Base-by-base conservation (phyloP, 2,113 vertebrate species). In the Peromyscus maniculatus region DNA sequence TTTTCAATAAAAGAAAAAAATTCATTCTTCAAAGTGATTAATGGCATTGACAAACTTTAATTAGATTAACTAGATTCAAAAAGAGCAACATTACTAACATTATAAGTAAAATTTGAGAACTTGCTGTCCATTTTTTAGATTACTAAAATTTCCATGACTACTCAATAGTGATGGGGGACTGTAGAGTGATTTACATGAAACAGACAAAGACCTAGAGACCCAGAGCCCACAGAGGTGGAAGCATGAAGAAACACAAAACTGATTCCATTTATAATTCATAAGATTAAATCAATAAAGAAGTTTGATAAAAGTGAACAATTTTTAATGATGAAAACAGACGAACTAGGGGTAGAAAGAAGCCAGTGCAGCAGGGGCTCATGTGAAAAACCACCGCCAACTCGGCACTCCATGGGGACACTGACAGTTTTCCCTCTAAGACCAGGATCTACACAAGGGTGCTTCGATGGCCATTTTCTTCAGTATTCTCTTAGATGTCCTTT, bases 361-460 rank as follows among this genome's bases (percentile, higher is more conserved):
- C 36, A 36, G 22, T 24, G 24, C 15, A 62, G 15, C 43, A 3
- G 5, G 0, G 33, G 17, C 9, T 0, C 21, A 16, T 22, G 4
- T 39, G 19, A 39, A 39, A n/a, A 83, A 3, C 33, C 19, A 59
- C 11, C 13, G 22, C 55, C 49, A 57, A 12, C 33, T 82, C 79
- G 22, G 10, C 57, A 36, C 31, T 80, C 52, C 6, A 8, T 39
- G 8, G 3, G 19, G n/a, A 74, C n/a, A 22, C 19, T 74, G 71
- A 39, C 16, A 39, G 19, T 2, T n/a, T 74, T 74, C 3, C n/a
- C 7, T 74, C 7, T 7, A 22, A 39, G 1, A 74, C 3, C 17
- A 22, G n/a, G 19, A 39, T 72, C 15, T 11, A n/a, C 69, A 72
- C 69, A 74, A 39, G 17, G n/a, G 22, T 1, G 46, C 33, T 39